These are phyloP conservation scores for Metacarcinus magister DNA, from an alignment of 2,888 invertebrate species.

Conservation along the genomic window DNA sequence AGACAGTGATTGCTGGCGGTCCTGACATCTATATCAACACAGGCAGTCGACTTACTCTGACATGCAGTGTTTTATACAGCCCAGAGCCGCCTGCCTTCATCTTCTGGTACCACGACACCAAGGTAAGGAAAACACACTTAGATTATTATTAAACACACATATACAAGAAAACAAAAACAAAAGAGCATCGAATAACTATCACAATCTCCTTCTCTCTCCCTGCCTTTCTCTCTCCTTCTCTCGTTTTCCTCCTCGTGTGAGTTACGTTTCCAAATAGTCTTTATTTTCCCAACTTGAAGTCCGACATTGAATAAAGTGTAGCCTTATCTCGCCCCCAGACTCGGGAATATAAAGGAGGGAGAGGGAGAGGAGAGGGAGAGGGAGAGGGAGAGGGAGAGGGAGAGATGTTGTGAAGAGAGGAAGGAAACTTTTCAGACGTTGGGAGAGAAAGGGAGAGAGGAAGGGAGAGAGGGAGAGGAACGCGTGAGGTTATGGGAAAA, in stretches of 20 bases:
- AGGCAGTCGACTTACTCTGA: not conserved
- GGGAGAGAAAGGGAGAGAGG: not conserved
- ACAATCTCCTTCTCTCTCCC: not conserved
- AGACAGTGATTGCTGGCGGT: not conserved
- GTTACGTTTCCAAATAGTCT: not conserved
- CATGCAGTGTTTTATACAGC: not conserved
- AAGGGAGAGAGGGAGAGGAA: not conserved
- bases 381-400: not conserved
- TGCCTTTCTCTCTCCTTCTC: not conserved
- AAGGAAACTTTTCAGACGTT: not conserved
- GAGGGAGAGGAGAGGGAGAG: not conserved
- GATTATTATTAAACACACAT: too few relatives aligned
- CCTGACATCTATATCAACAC: not conserved
- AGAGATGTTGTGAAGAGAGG: not conserved
- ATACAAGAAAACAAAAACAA: too few relatives aligned
- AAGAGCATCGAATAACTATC: too few relatives aligned
- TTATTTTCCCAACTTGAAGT: not conserved
- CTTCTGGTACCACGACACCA: not conserved
- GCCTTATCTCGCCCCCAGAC: not conserved
- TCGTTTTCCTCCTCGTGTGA: not conserved
- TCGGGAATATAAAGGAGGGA: not conserved
- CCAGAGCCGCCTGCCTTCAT: slow-evolving; percentile 31
- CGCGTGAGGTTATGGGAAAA: not conserved
- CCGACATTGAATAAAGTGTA: not conserved
- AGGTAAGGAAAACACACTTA: too few relatives aligned